Percentiles rank a stretch among this genome's conserved stretches.
Conservation (phyloP, 64 coral and sea anemone species). For the Porites australiensis region DNA sequence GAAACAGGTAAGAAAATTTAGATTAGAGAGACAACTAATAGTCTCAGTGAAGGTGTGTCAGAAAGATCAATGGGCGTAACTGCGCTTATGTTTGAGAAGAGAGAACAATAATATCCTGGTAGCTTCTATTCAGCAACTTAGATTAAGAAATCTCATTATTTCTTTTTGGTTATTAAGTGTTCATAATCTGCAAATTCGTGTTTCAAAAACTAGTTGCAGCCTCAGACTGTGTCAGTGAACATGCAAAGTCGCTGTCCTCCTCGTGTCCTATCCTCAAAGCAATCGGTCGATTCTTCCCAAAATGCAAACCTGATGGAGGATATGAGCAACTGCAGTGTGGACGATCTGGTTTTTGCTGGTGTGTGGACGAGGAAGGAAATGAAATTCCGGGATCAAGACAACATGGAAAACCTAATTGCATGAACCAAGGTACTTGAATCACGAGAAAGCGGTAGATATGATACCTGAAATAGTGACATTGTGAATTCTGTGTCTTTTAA, state of each 20-base stretch:
- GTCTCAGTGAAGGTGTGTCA: too few species aligned
- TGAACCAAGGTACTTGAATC: neutral
- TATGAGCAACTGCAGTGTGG: constrained; percentile 9
- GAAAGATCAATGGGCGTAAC: too few species aligned
- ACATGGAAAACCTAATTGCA: constrained; percentile 17
- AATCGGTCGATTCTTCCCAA: neutral
- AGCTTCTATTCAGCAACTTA: too few species aligned
- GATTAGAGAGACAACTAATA: neutral
- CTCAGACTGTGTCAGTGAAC: neutral
- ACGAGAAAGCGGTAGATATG: neutral
- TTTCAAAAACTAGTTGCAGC: neutral
- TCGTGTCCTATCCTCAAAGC: constrained; percentile 7
- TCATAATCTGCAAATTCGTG: neutral
- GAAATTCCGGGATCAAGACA: constrained; percentile 32
- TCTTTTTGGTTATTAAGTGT: too few species aligned
- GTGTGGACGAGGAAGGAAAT: constrained; percentile 36
- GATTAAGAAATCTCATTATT: too few species aligned
- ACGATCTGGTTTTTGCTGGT: constrained; percentile 24
- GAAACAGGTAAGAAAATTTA: constrained; percentile 7
- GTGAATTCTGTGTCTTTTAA: too few species aligned
- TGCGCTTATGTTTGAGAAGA: too few species aligned
- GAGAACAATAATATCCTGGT: too few species aligned
- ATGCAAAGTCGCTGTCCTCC: constrained; percentile 9
- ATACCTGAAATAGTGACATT: neutral
- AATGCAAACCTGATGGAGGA: constrained; percentile 14